Evolutionary conservation across 2,888 invertebrate species (phyloP).

Genomic region (Brachypalpus laphriformis): DNA sequence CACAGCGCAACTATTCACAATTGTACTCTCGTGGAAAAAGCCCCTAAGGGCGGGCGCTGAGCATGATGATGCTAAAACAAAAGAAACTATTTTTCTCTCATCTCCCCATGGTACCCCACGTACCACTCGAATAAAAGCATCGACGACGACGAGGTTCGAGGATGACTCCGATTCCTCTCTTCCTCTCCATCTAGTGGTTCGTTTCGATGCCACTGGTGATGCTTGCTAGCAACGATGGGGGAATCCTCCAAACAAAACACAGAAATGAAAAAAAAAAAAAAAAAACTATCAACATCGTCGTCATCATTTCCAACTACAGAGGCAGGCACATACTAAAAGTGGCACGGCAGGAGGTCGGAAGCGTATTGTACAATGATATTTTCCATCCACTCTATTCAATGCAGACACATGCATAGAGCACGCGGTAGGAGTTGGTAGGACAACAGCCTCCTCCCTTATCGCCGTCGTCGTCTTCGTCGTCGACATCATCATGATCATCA

Average conservation of each 20-base stretch:
- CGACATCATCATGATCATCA: slow-evolving; percentile 3
- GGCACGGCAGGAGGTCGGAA: slow-evolving; percentile 66
- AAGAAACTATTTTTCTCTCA: slow-evolving; percentile 47
- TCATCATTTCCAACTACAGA: slow-evolving; percentile 52
- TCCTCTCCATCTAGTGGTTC: background rate
- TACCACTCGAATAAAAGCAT: slow-evolving; percentile 40
- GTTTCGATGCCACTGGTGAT: too few relatives aligned
- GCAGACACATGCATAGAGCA: slow-evolving; percentile 63
- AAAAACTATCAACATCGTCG: slow-evolving; percentile 47
- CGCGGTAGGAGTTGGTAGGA: slow-evolving; percentile 9
- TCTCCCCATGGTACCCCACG: slow-evolving; percentile 32
- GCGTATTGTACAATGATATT: slow-evolving; percentile 44
- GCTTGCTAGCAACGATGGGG: slow-evolving; percentile 40
- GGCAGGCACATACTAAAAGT: slow-evolving; percentile 32
- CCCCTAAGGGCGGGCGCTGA: slow-evolving; percentile 64
- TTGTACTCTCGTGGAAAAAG: slow-evolving; percentile 55
- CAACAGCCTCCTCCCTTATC: slow-evolving; percentile 28
- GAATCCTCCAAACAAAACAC: slow-evolving; percentile 32
- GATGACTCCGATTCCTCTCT: slow-evolving; percentile 9
- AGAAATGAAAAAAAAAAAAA: slow-evolving; percentile 4
- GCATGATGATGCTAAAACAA: slow-evolving; percentile 65
- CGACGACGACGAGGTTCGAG: slow-evolving; percentile 33
- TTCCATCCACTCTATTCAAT: slow-evolving; percentile 57
- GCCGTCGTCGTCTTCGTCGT: slow-evolving; percentile 27
- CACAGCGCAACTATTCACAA: slow-evolving; percentile 54